phyloP scores from a whole-genome alignment of 2,888 invertebrate species.

The Nemotelus pantherinus region DNA sequence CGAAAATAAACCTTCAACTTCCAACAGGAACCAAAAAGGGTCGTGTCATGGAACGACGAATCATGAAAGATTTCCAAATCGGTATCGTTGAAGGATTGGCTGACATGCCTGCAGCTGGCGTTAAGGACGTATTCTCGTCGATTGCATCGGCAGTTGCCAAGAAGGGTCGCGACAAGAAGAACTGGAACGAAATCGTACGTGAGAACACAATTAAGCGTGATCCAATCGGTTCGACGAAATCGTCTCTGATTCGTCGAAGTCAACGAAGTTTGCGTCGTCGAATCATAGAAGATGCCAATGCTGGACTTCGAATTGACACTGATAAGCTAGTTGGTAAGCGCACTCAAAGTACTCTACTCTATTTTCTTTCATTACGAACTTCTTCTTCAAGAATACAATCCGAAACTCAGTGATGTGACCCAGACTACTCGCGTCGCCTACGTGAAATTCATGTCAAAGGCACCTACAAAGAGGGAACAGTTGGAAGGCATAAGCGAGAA shows the following conservation, averaged over 20 bases:
- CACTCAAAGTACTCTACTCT: not conserved
- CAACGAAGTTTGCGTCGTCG: constrained; percentile 78
- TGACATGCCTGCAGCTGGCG: constrained; percentile 74
- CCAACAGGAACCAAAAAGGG: constrained; percentile 72
- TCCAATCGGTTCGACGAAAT: constrained; percentile 82
- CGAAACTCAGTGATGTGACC: constrained; percentile 77
- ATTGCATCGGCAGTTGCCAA: constrained; percentile 83
- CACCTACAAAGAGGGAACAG: constrained; percentile 68
- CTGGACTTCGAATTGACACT: constrained; percentile 73
- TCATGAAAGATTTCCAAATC: constrained; percentile 90
- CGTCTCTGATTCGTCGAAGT: constrained; percentile 72
- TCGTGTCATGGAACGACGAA: constrained; percentile 84
- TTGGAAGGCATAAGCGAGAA: constrained; percentile 39
- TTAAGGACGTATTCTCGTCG: constrained; percentile 83
- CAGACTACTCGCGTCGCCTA: constrained; percentile 85
- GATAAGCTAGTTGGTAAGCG: constrained; percentile 74
- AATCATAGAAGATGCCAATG: constrained; percentile 74
- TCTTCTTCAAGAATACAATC: constrained; percentile 76
- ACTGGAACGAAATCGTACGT: constrained; percentile 86
- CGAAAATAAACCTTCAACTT: no score
- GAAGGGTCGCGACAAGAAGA: constrained; percentile 63
- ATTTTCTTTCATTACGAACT: constrained; percentile 8
- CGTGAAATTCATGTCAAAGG: constrained; percentile 85
- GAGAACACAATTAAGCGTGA: constrained; percentile 75
- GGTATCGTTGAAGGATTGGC: constrained; percentile 86